Conservation (phyloP, 1,140 invertebrate genomes). For the Oncopodura yosiiana region DNA sequence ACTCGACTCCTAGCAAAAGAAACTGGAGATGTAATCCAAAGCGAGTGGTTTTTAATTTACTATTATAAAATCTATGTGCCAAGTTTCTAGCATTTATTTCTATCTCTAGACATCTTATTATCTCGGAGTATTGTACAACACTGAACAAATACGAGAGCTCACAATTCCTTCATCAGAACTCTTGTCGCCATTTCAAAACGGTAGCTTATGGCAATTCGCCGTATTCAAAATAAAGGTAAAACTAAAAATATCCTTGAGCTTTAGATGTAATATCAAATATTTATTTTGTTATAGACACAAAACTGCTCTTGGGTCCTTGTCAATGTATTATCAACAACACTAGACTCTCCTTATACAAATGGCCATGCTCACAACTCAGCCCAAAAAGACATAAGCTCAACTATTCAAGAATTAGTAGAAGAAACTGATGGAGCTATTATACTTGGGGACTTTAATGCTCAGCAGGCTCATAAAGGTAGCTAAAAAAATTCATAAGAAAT, state of each 20-base stretch:
- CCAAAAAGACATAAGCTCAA: constrained; percentile 17
- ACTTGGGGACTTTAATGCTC: constrained; percentile 29
- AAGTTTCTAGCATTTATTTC: no score
- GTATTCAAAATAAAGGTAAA: constrained; percentile 30
- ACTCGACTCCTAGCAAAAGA: no score
- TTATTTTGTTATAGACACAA: constrained; percentile 11
- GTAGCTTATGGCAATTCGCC: constrained; percentile 32
- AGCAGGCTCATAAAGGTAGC: constrained; percentile 28
- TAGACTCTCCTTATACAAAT: constrained; percentile 20
- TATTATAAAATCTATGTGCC: no score
- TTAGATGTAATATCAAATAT: background rate
- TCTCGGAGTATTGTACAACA: constrained; percentile 29
- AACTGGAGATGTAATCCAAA: no score
- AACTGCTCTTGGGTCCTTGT: constrained; percentile 24
- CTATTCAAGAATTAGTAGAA: constrained; percentile 15
- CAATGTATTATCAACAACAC: constrained; percentile 24
- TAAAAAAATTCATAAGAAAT: no score
- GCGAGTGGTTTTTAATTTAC: no score
- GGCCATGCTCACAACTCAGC: constrained; percentile 14
- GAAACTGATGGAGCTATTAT: constrained; percentile 29
- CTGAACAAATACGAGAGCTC: constrained; percentile 23
- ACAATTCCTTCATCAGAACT: constrained; percentile 8
- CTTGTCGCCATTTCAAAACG: constrained; percentile 34
- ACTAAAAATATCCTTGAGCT: background rate
- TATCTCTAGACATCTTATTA: constrained; percentile 15